Conservation (phyloP, 1,140 invertebrate genomes). For the Aphis gossypii region DNA sequence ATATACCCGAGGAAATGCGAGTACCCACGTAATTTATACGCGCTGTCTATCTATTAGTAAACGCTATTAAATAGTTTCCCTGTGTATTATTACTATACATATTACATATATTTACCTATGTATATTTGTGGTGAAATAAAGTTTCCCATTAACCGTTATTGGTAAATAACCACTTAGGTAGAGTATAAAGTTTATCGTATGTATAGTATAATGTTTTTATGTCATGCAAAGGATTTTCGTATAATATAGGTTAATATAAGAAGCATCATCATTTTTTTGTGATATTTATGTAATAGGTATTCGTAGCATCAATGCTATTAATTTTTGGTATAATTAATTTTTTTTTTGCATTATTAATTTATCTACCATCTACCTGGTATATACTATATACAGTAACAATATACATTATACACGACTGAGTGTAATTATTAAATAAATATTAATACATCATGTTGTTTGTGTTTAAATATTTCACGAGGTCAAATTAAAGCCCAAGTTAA, state of each 20-base stretch:
- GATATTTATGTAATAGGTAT: not conserved
- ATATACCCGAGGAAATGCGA: not conserved
- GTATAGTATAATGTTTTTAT: not conserved
- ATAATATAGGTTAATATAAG: not conserved
- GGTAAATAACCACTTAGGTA: conserved; percentile 5
- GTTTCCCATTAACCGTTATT: not conserved
- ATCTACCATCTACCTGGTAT: too few relatives aligned
- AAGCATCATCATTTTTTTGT: not conserved
- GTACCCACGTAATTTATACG: not conserved
- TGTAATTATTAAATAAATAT: too few relatives aligned
- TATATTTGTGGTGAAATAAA: not conserved
- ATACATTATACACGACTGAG: too few relatives aligned
- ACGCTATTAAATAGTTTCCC: not conserved
- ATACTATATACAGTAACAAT: too few relatives aligned
- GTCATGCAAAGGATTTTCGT: not conserved
- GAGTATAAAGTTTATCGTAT: not conserved
- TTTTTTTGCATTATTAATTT: not conserved
- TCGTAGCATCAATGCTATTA: not conserved
- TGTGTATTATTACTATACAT: not conserved
- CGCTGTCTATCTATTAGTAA: not conserved
- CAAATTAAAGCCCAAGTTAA: not conserved
- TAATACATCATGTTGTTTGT: too few relatives aligned
- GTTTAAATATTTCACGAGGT: not conserved
- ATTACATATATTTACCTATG: not conserved
- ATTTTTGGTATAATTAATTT: not conserved